Percentiles rank a stretch among this genome's conserved stretches.
These are phyloP conservation scores for Nymphalis polychloros DNA, from an alignment of 2,888 invertebrate genomes.

Conservation along the genomic window DNA sequence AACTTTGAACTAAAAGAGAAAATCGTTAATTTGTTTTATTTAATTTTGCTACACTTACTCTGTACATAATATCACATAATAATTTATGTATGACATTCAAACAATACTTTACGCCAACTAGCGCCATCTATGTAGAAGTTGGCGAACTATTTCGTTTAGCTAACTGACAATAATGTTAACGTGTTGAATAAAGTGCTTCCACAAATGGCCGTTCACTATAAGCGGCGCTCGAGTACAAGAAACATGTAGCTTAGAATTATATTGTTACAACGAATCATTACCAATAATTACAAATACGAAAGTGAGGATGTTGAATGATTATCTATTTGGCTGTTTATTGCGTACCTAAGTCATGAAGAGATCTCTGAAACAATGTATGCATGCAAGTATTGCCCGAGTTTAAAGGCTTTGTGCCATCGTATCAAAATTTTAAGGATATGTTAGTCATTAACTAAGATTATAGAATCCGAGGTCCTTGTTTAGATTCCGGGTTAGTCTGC, in stretches of 20 bases:
- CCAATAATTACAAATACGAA: background rate
- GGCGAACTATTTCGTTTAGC: constrained; percentile 17
- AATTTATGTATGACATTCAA: too few species aligned
- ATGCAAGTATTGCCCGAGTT: too few species aligned
- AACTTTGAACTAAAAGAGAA: too few species aligned
- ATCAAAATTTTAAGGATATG: too few species aligned
- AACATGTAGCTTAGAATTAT: background rate
- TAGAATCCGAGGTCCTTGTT: too few species aligned
- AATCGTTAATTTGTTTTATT: too few species aligned
- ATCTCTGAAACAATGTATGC: too few species aligned
- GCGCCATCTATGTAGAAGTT: constrained; percentile 27
- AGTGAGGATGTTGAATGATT: constrained; percentile 1
- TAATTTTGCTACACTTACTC: too few species aligned
- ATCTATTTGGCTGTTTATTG: background rate
- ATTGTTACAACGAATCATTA: background rate
- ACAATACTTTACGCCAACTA: background rate
- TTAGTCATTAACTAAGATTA: too few species aligned
- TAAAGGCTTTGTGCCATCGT: too few species aligned
- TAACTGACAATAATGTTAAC: constrained; percentile 1
- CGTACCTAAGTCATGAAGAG: background rate
- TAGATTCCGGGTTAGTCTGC: too few species aligned
- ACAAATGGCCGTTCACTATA: constrained; percentile 18
- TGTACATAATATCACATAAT: too few species aligned
- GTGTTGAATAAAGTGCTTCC: constrained; percentile 13
- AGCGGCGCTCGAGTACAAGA: constrained; percentile 10